Evolutionary conservation across 2,113 vertebrate genomes (phyloP).

Genomic region (Xenopus borealis): DNA sequence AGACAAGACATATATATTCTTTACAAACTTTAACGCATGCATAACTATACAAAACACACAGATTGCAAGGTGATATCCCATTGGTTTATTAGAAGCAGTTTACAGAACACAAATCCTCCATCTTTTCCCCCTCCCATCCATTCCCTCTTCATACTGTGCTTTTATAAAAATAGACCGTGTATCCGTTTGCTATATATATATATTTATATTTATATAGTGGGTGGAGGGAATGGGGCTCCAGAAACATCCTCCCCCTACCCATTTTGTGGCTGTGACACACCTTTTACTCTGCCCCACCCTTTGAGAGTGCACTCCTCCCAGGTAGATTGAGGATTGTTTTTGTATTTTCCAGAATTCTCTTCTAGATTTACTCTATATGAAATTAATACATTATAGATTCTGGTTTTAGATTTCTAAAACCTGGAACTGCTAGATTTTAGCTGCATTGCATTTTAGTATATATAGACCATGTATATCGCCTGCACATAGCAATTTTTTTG

Average conservation of each 20-base stretch:
- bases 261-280: slow-evolving; percentile 18
- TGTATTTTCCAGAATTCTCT: not conserved
- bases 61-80: slow-evolving; percentile 9
- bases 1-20: no score
- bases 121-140: not conserved
- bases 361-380: no score
- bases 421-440: not conserved
- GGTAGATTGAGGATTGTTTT: not conserved
- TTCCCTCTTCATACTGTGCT: slow-evolving; percentile 17
- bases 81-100: slow-evolving; percentile 43
- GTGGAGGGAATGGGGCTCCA: not conserved
- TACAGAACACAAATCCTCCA: slow-evolving; percentile 26
- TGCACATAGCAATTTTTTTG: no score
- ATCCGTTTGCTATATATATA: slow-evolving; percentile 42
- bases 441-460: no score
- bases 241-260: not conserved
- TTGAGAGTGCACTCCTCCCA: not conserved
- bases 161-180: slow-evolving; percentile 43
- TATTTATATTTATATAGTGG: slow-evolving; percentile 32
- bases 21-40: no score
- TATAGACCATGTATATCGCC: no score
- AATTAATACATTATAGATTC: not conserved
- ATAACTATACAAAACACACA: not conserved
- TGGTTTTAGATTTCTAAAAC: not conserved
- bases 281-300: not conserved